Evolutionary conservation across 2,797 vertebrate genomes (phyloP).

Genomic region (Sus cebifrons): DNA sequence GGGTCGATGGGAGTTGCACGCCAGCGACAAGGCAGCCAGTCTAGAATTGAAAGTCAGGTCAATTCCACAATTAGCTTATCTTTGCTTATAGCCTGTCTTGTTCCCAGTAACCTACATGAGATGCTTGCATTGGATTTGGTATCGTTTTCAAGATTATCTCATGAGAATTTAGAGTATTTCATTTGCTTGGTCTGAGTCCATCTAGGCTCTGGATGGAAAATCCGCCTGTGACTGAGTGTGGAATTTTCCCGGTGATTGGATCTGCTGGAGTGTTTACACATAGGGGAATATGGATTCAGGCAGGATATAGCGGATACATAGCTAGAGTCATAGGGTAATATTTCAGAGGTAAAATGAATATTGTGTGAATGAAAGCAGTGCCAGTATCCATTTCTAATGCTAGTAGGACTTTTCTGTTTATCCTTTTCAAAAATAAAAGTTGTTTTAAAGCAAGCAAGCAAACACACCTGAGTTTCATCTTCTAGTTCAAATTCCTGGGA

Average conservation of each 20-base stretch:
- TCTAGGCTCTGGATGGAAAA: not conserved
- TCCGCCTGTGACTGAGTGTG: not conserved
- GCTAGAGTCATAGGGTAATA: not conserved
- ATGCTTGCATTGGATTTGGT: not conserved
- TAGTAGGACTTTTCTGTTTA: not conserved
- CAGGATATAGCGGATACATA: not conserved
- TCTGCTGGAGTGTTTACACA: not conserved
- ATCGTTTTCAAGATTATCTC: not conserved
- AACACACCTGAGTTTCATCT: constrained; percentile 67
- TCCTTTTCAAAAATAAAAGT: not conserved
- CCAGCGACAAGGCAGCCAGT: not conserved
- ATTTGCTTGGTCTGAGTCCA: not conserved
- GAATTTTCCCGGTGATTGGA: not conserved
- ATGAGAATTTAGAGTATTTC: not conserved
- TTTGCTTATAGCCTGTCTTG: not conserved
- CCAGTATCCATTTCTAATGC: constrained; percentile 50
- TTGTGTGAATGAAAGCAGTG: constrained; percentile 2
- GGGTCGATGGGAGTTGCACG: not conserved
- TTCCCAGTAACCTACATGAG: not conserved
- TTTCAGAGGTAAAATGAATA: constrained; percentile 24
- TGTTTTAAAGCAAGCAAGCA: constrained; percentile 40
- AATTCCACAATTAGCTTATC: not conserved
- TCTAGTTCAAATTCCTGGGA: constrained; percentile 81
- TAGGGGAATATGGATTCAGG: not conserved
- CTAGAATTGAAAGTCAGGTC: constrained; percentile 20